Evolutionary conservation across 2,113 vertebrate species (phyloP), one percentile per base, ranked within the genome.

Genomic region (Odontesthes bonariensis): DNA sequence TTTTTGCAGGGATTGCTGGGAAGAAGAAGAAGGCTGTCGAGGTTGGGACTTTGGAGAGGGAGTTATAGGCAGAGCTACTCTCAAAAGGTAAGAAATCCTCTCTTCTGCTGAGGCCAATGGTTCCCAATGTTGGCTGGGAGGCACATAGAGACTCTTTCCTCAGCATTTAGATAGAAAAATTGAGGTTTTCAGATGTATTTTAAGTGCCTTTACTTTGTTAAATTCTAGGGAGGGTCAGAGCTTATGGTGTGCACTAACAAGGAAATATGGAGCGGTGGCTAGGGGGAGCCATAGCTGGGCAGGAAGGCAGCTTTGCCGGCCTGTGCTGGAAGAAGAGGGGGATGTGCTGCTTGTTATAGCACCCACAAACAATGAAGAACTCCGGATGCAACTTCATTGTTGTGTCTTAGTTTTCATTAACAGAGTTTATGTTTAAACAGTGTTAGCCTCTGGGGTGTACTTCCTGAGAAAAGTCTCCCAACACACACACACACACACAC

Each of bases 1-100:
- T 87, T 93, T 87, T 93, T 94, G 94, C 93, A 94, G 92, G 93
- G 94, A 92, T 94, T 95, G 89, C 93, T 95, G 94, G 94, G 93
- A 95, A 95, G 93, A 94, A 95, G 94, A 93, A 91, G 90, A 84
- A 93, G 90, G 86, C 70, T 89, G 82, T 78, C 90, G 87, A 90
- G 85, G 63, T 89, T 86, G 82, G 77, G 90, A 88, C 83, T 89
- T 77, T 90, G 85, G 74, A 85, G 64, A 86, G 70, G n/a, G 54
- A 89, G 73, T 52, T 57, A 12, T 31, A 79, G 71, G 32, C 40
- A 58, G 7, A 86, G 47, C 51, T 55, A 44, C 8, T 2, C n/a
- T 52, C 5, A 75, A 89, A 84, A 94, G 93, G 94, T 95, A 93
- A 93, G 93, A 61, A 84, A 86, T 84, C 75, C 83, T 79, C 6